Base-by-base conservation (phyloP, 35 echinoderm and acorn worm genomes). In the Acanthaster planci region DNA sequence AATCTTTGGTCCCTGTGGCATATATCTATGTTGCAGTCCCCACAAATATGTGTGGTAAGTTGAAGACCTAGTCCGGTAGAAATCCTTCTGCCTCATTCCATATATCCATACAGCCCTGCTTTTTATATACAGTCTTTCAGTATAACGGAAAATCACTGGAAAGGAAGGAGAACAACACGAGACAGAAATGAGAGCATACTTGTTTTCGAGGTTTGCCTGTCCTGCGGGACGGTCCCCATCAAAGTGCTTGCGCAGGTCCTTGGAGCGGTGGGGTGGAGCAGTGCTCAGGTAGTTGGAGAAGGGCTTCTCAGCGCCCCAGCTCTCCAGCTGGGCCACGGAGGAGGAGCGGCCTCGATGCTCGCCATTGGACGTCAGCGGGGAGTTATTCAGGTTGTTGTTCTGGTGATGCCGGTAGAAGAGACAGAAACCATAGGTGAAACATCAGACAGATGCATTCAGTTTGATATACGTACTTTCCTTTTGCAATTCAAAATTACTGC, bases 231-330 rank as follows among this genome's bases (percentile, higher is more conserved):
- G 51, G 14, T 92, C 83, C 57, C 79, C 76, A 37, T 93, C 94
- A 29, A 42, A 89, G 29, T 93, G 83, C 39, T 79, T 89, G 7
- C 94, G 76, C 85, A 97, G 92, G 22, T 92, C 90, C 84, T 97
- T 97, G 29, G 93, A 87, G 56, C 38, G 53, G 26, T 19, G 29
- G n/a, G 22, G 5, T 0, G 39, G 39, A 27, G 36, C 56, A n/a
- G 87, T 84, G 19, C 81, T 38, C 34, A 92, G 67, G 90, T 93
- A 89, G 75, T 82, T 79, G 8, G 86, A 86, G 57, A 97, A 97
- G 0, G 94, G 94, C 47, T 93, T 97, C 79, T 97, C 94, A 4
- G 90, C 94, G 51, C 90, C 90, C 94, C 94, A 97, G 50, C 78
- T 79, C 59, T 97, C 86, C 10, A 97, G 82, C 44, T 92, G 90